Conservation (phyloP, 2,888 invertebrate genomes). For the Anoncus sp. region DNA sequence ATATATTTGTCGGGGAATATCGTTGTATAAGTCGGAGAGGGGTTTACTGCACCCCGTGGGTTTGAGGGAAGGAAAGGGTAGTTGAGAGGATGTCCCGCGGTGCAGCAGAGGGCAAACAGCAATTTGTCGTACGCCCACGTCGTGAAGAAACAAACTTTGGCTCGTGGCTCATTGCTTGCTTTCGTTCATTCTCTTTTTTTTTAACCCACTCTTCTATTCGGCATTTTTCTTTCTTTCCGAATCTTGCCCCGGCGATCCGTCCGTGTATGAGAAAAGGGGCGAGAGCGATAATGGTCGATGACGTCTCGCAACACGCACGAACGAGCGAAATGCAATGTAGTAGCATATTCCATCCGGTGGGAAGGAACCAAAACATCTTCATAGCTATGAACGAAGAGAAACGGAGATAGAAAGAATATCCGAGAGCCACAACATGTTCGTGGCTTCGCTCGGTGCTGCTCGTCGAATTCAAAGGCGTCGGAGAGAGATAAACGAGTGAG, state of each 20-base stretch:
- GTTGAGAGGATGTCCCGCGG: constrained; percentile 48
- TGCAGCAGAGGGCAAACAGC: constrained; percentile 55
- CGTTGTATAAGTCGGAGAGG: constrained; percentile 24
- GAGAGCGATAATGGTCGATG: too few relatives aligned
- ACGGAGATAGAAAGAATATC: constrained; percentile 16
- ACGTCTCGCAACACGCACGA: too few relatives aligned
- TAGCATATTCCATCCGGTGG: constrained; percentile 36
- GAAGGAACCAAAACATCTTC: constrained; percentile 62
- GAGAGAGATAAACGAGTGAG: too few relatives aligned
- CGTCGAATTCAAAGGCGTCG: too few relatives aligned
- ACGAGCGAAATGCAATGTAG: constrained; percentile 26
- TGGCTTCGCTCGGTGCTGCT: too few relatives aligned
- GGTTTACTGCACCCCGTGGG: constrained; percentile 33
- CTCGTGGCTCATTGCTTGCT: constrained; percentile 20
- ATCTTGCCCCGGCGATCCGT: too few relatives aligned
- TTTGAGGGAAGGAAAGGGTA: constrained; percentile 32
- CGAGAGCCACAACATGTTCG: too few relatives aligned
- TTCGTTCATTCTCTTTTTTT: constrained; percentile 26
- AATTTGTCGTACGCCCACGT: constrained; percentile 57
- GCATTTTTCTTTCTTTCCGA: constrained; percentile 10
- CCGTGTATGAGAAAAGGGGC: too few relatives aligned
- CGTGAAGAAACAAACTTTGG: constrained; percentile 55
- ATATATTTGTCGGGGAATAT: constrained; percentile 34
- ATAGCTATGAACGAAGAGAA: constrained; percentile 66
- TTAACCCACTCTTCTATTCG: background rate